A percentile compares a stretch with the other conserved stretches of the same genome.
phyloP scores from a whole-genome alignment of 1,140 invertebrate species.

The Euwallacea fornicatus region DNA sequence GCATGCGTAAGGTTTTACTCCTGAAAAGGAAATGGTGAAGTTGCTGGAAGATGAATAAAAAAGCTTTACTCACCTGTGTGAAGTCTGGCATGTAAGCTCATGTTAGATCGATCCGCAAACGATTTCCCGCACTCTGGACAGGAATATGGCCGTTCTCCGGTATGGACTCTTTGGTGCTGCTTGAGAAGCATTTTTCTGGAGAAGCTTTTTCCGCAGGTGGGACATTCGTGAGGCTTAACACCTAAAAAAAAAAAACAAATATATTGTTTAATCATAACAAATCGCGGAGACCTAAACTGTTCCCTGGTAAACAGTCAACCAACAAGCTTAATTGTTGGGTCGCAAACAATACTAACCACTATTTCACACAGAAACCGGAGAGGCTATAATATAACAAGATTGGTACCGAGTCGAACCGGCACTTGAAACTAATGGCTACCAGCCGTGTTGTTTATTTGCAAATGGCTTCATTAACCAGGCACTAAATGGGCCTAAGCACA shows the following conservation, averaged over 20 bases:
- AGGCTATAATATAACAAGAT: too few species aligned
- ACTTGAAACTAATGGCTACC: too few species aligned
- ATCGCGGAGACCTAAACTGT: too few species aligned
- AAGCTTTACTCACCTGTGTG: conserved; percentile 62
- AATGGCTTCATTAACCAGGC: too few species aligned
- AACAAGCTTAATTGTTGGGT: too few species aligned
- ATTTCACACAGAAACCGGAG: too few species aligned
- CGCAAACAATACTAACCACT: too few species aligned
- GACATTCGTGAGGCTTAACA: conserved; percentile 83
- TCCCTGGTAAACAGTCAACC: too few species aligned
- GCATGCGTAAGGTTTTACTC: conserved; percentile 86
- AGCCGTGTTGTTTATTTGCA: too few species aligned
- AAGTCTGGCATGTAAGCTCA: conserved; percentile 75
- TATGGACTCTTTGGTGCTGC: conserved; percentile 76
- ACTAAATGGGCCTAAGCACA: too few species aligned
- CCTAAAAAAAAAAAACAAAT: conserved; percentile 53
- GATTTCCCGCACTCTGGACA: conserved; percentile 69
- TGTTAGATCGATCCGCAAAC: conserved; percentile 81
- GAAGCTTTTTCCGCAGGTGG: conserved; percentile 83
- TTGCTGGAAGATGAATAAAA: background rate
- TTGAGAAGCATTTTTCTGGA: conserved; percentile 80
- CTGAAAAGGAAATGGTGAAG: conserved; percentile 53
- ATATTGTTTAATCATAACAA: too few species aligned
- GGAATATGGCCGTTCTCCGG: conserved; percentile 75
- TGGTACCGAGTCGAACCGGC: too few species aligned